Conservation (phyloP, 1,140 invertebrate species). For the Steinernema feltiae region DNA sequence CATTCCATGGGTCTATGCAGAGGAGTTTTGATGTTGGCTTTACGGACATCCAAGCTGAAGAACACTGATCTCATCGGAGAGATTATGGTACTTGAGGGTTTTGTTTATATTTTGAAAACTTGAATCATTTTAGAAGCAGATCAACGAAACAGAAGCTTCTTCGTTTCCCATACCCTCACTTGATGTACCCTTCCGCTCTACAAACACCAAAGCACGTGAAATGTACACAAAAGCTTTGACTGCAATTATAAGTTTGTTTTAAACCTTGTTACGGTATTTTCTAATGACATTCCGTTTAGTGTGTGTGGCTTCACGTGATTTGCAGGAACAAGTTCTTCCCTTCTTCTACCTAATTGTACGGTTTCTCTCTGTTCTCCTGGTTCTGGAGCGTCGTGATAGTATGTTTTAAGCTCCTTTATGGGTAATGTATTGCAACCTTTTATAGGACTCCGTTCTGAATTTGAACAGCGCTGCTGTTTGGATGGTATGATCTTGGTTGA, state of each 20-base stretch:
- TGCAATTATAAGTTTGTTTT: conserved; percentile 26
- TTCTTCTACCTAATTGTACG: conserved; percentile 26
- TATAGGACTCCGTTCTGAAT: not conserved
- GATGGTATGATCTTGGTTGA: conserved; percentile 33
- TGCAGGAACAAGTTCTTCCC: conserved; percentile 13
- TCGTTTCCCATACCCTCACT: too few relatives aligned
- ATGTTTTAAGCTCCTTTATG: too few relatives aligned
- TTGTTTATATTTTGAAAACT: not conserved
- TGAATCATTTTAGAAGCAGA: too few relatives aligned
- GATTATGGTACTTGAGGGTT: not conserved
- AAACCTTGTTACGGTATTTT: not conserved
- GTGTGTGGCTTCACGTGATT: not conserved
- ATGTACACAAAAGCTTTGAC: conserved; percentile 30
- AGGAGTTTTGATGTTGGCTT: not conserved
- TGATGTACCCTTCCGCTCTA: not conserved
- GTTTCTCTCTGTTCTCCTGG: not conserved
- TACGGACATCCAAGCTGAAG: not conserved
- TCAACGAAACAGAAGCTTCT: too few relatives aligned
- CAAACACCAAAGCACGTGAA: conserved; percentile 17
- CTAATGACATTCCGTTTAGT: not conserved
- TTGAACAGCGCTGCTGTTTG: not conserved
- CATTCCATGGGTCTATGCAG: not conserved
- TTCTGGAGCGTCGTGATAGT: conserved; percentile 13
- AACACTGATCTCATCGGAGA: not conserved
- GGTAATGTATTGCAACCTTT: not conserved